Evolutionary conservation across 2,888 invertebrate genomes (phyloP), one percentile per base, ranked within the genome.

Genomic region (Nineta flava): DNA sequence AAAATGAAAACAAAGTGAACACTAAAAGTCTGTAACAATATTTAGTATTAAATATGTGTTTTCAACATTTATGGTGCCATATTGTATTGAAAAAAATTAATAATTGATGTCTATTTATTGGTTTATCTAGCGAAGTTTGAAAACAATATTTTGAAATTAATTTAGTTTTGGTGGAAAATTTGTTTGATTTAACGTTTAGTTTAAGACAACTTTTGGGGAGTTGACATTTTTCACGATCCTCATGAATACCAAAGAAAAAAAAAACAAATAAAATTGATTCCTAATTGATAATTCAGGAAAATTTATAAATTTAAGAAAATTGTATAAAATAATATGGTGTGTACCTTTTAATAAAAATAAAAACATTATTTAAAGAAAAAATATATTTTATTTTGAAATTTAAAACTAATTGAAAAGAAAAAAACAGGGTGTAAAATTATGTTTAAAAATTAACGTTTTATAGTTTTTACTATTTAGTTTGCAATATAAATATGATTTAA

Each of bases 341-440:
- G 38, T 38, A 38, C 38, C 38, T 38, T 13, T 38, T 13, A 15
- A 13, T 38, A 38, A 13, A 10, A 26, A 19, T 19, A 26, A 26
- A 26, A 26, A 26, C 4, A 13, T 38, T 38, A 38, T 38, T 38
- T 38, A n/a, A 38, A 38, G 38, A 38, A 38, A 38, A 38, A 13
- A 38, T 38, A 38, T 38, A 38, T 38, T 38, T 38, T 13, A 13
- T 38, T 38, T 38, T 38, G 15, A 13, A 13, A 15, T 13, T 15
- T 38, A 38, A 38, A 38, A 38, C n/a, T 26, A 26, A 26, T 38
- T 5, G n/a, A 38, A 38, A 13, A n/a, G 35, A 35, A n/a, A 38
- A 38, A 38, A 38, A 38, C 38, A 38, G 38, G 38, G 38, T 38
- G 38, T 38, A 38, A 38, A 38, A 38, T 38, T 38, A 38, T 38